phyloP scores from a whole-genome alignment of 2,888 invertebrate genomes.

The Pheosia gnoma region DNA sequence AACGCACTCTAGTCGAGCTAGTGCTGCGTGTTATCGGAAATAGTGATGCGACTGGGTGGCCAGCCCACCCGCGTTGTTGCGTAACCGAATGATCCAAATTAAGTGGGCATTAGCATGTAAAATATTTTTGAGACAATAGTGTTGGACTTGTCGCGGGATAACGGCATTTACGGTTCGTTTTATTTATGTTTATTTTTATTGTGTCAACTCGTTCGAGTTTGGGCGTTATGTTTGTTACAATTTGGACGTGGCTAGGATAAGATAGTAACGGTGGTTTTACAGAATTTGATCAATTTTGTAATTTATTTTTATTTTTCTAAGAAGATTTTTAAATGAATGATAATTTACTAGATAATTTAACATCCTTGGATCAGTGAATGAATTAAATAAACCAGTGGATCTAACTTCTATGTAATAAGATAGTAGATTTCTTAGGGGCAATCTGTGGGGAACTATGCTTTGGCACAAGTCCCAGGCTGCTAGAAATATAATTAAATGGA shows the following conservation, averaged over 20 bases:
- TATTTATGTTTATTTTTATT: slow-evolving; percentile 25
- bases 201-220: slow-evolving; percentile 7
- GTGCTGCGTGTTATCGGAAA: slow-evolving; percentile 63
- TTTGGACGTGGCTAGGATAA: slow-evolving; percentile 18
- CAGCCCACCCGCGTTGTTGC: slow-evolving; percentile 65
- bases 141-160: slow-evolving; percentile 38
- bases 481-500: not conserved
- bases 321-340: too few species aligned
- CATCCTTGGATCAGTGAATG: slow-evolving; percentile 30
- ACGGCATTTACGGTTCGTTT: slow-evolving; percentile 19
- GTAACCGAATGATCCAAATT: slow-evolving; percentile 57
- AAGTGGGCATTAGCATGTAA: slow-evolving; percentile 62
- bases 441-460: slow-evolving; percentile 43
- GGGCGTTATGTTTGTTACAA: slow-evolving; percentile 27
- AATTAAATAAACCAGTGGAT: slow-evolving; percentile 50
- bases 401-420: slow-evolving; percentile 48
- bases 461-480: slow-evolving; percentile 34
- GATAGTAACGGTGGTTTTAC: not conserved
- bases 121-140: slow-evolving; percentile 56
- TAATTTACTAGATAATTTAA: too few species aligned
- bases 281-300: too few species aligned
- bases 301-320: too few species aligned
- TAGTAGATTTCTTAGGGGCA: slow-evolving; percentile 61
- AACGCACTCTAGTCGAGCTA: slow-evolving; percentile 60
- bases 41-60: slow-evolving; percentile 51